These are phyloP conservation scores for Pongo pygmaeus DNA, from an alignment of 2,113 vertebrate genomes.

Conservation along the genomic window DNA sequence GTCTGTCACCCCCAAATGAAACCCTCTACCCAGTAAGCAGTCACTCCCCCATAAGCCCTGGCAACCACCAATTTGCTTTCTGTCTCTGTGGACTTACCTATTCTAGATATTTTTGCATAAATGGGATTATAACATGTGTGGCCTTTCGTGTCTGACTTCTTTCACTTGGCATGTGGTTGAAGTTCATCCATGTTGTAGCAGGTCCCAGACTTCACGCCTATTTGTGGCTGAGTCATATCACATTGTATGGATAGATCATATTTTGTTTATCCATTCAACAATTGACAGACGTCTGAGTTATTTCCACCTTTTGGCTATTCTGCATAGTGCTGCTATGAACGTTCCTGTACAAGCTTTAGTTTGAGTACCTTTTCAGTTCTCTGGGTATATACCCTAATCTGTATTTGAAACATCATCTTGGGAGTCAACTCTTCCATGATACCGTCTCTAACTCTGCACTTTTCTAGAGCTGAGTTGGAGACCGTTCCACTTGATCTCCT, in stretches of 20 bases:
- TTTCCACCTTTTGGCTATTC: neutral
- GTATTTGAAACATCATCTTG: neutral
- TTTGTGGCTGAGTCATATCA: neutral
- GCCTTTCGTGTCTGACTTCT: neutral
- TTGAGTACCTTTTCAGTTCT: neutral
- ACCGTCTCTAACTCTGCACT: neutral
- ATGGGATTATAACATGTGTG: rapidly evolving
- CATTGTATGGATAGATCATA: rapidly evolving
- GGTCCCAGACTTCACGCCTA: neutral
- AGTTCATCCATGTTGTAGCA: neutral
- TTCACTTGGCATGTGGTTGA: neutral
- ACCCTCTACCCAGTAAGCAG: too few species aligned
- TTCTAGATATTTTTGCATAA: neutral
- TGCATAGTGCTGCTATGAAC: neutral
- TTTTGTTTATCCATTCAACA: neutral
- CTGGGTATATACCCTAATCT: neutral
- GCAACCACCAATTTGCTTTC: neutral
- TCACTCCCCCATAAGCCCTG: neutral
- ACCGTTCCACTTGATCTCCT: neutral
- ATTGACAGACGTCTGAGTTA: neutral
- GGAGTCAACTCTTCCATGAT: neutral
- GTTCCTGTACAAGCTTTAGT: neutral
- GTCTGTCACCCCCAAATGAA: neutral
- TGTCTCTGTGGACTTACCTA: neutral
- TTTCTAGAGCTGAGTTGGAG: neutral